Evolutionary conservation across 2,797 vertebrate genomes (phyloP).

Genomic region (Catamblyrhynchus diadema): DNA sequence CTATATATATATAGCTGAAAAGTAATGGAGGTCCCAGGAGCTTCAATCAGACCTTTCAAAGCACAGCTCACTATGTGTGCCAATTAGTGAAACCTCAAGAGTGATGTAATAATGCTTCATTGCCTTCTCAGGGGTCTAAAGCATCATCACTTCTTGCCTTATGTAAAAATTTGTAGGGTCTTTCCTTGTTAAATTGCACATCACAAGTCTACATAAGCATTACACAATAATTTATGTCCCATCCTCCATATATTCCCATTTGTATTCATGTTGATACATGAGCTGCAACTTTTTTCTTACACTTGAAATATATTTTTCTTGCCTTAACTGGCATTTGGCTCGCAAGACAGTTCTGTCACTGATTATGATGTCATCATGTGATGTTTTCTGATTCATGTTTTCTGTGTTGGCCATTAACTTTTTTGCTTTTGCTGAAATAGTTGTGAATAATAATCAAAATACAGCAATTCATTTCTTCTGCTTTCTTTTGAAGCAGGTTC

Average conservation of each 20-base stretch:
- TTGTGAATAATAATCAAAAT: not conserved
- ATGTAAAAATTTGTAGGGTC: not conserved
- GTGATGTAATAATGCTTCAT: not conserved
- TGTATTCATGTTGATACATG: not conserved
- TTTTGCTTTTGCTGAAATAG: not conserved
- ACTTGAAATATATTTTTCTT: not conserved
- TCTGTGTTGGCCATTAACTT: not conserved
- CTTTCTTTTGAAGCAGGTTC: not conserved
- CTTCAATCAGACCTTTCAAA: not conserved
- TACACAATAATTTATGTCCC: not conserved
- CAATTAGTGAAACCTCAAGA: constrained; percentile 15
- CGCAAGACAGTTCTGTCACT: not conserved
- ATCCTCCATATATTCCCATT: not conserved
- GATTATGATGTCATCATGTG: not conserved
- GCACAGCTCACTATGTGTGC: not conserved
- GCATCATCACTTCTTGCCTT: not conserved
- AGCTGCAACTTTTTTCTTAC: not conserved
- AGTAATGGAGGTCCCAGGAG: not conserved
- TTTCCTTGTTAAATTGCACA: constrained; percentile 57
- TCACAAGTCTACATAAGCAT: constrained; percentile 5
- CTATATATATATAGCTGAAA: not conserved
- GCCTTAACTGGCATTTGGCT: not conserved
- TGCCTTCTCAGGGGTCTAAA: constrained; percentile 1
- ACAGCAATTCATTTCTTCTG: not conserved
- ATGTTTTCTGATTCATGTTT: not conserved